These are phyloP conservation scores for Drosophila kepulauana DNA, from an alignment of 1,140 invertebrate species.

Conservation along the genomic window DNA sequence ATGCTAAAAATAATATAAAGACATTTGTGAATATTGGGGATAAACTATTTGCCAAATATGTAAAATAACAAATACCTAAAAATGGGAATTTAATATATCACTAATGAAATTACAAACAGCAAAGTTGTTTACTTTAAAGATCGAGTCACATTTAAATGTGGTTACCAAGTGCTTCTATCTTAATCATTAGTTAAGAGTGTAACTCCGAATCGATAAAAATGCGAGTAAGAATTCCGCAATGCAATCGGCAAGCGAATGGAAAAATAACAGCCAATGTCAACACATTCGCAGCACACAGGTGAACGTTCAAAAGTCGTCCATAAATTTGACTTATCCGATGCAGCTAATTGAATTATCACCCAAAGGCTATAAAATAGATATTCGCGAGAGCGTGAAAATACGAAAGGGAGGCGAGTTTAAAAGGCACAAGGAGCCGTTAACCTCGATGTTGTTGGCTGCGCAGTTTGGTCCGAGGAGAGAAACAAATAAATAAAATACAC, in stretches of 20 bases:
- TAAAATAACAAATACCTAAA: conserved; percentile 11
- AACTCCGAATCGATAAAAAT: not conserved
- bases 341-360: conserved; percentile 72
- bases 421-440: conserved; percentile 32
- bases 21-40: not conserved
- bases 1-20: conserved; percentile 25
- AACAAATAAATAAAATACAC: conserved; percentile 66
- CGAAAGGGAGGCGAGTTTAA: not conserved
- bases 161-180: not conserved
- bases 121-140: not conserved
- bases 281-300: conserved; percentile 2
- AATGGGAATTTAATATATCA: not conserved
- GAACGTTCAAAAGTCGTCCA: conserved; percentile 22
- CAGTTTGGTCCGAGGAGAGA: conserved; percentile 13
- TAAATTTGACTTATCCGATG: conserved; percentile 59
- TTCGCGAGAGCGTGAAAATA: not conserved
- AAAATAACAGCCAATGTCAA: conserved; percentile 16
- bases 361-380: conserved; percentile 42
- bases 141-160: not conserved
- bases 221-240: not conserved
- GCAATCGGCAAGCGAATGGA: not conserved
- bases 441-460: conserved; percentile 9
- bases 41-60: conserved; percentile 14
- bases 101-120: not conserved
- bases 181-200: not conserved